phyloP scores from a whole-genome alignment of 2,113 vertebrate species.

The Brachyistius frenatus region DNA sequence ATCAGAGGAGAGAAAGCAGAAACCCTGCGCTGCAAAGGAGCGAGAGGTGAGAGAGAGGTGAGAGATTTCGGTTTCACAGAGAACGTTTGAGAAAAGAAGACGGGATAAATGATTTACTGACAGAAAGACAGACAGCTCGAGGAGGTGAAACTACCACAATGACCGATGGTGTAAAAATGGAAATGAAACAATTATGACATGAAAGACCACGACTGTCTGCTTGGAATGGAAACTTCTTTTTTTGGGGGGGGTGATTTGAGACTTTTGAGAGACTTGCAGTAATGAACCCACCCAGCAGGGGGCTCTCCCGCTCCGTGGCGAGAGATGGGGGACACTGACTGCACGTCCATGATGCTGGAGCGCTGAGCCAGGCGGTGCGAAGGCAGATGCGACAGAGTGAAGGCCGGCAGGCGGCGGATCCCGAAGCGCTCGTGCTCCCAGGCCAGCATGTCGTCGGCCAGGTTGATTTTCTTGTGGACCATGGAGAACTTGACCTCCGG shows the following conservation, averaged over 20 bases:
- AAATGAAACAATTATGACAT: not conserved
- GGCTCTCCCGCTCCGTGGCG: constrained; percentile 83
- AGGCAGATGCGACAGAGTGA: constrained; percentile 95
- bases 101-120: not conserved
- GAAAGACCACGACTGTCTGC: not conserved
- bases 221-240: not conserved
- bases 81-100: constrained; percentile 3
- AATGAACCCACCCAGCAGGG: constrained; percentile 83
- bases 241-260: constrained; percentile 25
- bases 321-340: constrained; percentile 86
- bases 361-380: constrained; percentile 92
- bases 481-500: constrained; percentile 95
- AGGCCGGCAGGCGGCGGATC: constrained; percentile 94
- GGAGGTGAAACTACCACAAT: too few species aligned
- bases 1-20: not conserved
- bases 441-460: constrained; percentile 95
- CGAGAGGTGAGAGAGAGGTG: not conserved
- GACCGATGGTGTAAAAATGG: not conserved
- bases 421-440: constrained; percentile 99
- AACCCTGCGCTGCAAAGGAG: not conserved
- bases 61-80: constrained; percentile 2
- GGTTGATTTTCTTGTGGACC: constrained; percentile 99
- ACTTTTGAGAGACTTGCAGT: constrained; percentile 55
- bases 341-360: constrained; percentile 97
- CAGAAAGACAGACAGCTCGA: not conserved